Conservation (phyloP, 2,888 invertebrate genomes). For the Drosophila pseudotalamancana region DNA sequence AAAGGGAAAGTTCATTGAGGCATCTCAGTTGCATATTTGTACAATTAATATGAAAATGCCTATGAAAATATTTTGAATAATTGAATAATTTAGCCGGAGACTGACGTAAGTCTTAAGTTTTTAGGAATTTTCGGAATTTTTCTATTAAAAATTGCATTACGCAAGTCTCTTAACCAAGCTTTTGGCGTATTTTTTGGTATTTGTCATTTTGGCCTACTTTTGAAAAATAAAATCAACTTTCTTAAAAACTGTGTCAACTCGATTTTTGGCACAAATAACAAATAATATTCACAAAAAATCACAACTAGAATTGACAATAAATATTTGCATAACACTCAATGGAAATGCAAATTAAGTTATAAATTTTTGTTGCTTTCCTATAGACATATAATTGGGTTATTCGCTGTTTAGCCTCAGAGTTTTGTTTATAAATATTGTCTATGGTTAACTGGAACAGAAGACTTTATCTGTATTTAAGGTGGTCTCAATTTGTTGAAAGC, state of each 20-base stretch:
- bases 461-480: not conserved
- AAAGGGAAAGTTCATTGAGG: conserved; percentile 79
- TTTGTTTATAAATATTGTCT: conserved; percentile 11
- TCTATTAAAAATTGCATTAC: conserved; percentile 5
- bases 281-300: conserved; percentile 33
- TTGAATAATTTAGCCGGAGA: conserved; percentile 56
- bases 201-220: not conserved
- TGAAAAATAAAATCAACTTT: conserved; percentile 48
- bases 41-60: conserved; percentile 64
- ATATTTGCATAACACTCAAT: conserved; percentile 71
- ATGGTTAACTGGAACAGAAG: conserved; percentile 45
- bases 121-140: conserved; percentile 24
- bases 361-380: conserved; percentile 30
- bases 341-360: conserved; percentile 63
- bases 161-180: not conserved
- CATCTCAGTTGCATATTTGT: conserved; percentile 55
- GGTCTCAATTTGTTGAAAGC: not conserved
- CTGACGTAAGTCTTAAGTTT: conserved; percentile 38
- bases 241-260: conserved; percentile 59
- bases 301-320: conserved; percentile 48
- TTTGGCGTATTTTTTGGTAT: not conserved
- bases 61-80: conserved; percentile 69
- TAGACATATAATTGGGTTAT: conserved; percentile 40
- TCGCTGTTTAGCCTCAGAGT: not conserved
- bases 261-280: conserved; percentile 5